phyloP scores from a whole-genome alignment of 2,888 invertebrate genomes.

The Orthosia incerta region DNA sequence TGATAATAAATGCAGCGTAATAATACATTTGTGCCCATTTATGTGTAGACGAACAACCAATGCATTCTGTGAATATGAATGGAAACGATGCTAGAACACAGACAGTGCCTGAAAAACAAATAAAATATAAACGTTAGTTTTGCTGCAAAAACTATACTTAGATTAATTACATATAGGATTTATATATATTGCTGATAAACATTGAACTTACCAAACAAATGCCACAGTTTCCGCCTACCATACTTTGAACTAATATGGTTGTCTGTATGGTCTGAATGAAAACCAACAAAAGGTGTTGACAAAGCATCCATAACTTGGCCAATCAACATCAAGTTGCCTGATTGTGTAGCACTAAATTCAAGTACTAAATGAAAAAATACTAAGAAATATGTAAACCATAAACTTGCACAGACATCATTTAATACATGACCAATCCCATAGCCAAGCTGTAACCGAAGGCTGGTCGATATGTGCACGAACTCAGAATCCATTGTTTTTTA shows the following conservation, averaged over 20 bases:
- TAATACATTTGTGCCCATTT: slow-evolving; percentile 94
- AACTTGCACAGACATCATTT: slow-evolving; percentile 97
- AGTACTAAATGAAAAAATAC: slow-evolving; percentile 94
- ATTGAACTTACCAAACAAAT: slow-evolving; percentile 94
- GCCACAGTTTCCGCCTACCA: slow-evolving; percentile 97
- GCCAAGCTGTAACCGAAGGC: slow-evolving; percentile 87
- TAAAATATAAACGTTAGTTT: neutral
- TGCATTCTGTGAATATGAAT: slow-evolving; percentile 95
- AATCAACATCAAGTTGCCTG: slow-evolving; percentile 93
- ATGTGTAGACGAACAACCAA: slow-evolving; percentile 92
- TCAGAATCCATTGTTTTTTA: slow-evolving; percentile 84
- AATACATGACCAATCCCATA: slow-evolving; percentile 96
- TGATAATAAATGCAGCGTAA: slow-evolving; percentile 94
- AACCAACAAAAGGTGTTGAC: slow-evolving; percentile 97
- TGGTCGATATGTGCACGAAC: slow-evolving; percentile 86
- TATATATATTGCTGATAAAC: neutral
- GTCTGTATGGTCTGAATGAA: slow-evolving; percentile 94
- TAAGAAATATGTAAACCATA: slow-evolving; percentile 98
- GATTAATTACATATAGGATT: neutral
- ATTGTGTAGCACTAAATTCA: slow-evolving; percentile 90
- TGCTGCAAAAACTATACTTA: neutral
- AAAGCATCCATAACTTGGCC: slow-evolving; percentile 97
- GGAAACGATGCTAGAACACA: slow-evolving; percentile 96
- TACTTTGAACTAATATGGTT: slow-evolving; percentile 93
- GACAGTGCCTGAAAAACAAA: slow-evolving; percentile 91